Evolutionary conservation across 2,113 vertebrate species (phyloP).

Genomic region (Myxocyprinus asiaticus): DNA sequence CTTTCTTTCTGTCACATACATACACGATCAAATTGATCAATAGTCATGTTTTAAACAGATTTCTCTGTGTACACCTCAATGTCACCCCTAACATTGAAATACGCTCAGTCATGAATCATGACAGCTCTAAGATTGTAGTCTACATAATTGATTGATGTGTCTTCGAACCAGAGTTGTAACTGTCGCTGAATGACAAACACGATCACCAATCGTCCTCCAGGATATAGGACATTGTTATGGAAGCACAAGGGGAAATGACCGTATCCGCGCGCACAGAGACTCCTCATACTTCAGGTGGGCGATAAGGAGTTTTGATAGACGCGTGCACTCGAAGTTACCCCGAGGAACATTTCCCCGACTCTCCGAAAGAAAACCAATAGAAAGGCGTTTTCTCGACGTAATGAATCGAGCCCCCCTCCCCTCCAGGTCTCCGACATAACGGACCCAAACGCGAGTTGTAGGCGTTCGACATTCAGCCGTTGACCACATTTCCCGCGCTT

Average conservation of each 20-base stretch:
- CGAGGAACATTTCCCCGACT: constrained; percentile 54
- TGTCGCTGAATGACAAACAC: constrained; percentile 48
- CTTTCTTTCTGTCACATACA: not conserved
- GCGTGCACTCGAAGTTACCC: constrained; percentile 42
- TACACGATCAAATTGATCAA: not conserved
- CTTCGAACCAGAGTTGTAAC: constrained; percentile 47
- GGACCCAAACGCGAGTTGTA: not conserved
- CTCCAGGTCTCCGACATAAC: constrained; percentile 8
- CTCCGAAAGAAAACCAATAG: constrained; percentile 46
- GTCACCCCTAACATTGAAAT: not conserved
- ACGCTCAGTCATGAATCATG: not conserved
- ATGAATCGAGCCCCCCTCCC: constrained; percentile 26
- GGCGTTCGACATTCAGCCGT: not conserved
- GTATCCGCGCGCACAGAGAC: constrained; percentile 41
- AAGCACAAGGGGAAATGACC: constrained; percentile 18
- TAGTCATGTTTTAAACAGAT: constrained; percentile 18
- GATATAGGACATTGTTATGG: constrained; percentile 29
- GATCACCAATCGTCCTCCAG: constrained; percentile 50
- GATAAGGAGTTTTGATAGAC: constrained; percentile 31
- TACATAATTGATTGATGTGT: constrained; percentile 46
- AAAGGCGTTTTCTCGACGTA: constrained; percentile 27
- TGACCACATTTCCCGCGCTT: not conserved
- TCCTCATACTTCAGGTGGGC: constrained; percentile 33
- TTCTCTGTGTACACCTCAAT: not conserved
- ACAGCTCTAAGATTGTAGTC: constrained; percentile 2